Evolutionary conservation across 2,888 invertebrate species (phyloP), one percentile per base, ranked within the genome.

Genomic region (Drosophila mulleri): DNA sequence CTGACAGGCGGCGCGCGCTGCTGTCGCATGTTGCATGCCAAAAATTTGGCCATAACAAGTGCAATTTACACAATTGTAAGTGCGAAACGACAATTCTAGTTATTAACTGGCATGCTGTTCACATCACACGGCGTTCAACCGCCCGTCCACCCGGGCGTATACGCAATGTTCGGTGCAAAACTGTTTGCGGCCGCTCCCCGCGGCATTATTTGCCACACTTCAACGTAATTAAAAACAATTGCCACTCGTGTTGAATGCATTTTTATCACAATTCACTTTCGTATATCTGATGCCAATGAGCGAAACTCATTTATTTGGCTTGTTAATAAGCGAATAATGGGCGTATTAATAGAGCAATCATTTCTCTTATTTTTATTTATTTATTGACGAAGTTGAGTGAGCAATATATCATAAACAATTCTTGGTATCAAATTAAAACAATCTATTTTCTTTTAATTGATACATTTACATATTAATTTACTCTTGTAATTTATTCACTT

Each of bases 61-160:
- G 96, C 95, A 71, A 94, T 96, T 87, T 96, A 96, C 91, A 96
- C 96, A 70, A 93, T 96, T 94, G 96, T 96, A 92, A 95, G 95
- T 94, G 78, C 65, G 26, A 50, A 50, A 47, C 39, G 52, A 50
- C 48, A 41, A 26, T 42, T 11, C n/a, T 41, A 41, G 48, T 61
- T 75, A 61, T 73, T 67, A 62, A 65, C 54, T 54, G 26, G 54
- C 32, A 26, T 48, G 39, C 26, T 70, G 53, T 76, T 59, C 53
- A 68, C 54, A 47, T 26, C 20, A 50, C 42, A 23, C 39, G 44
- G 53, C 26, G 18, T 7, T 2, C 26, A 4, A 26, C 26, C 26
- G 26, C 2, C 6, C 7, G 29, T 1, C 16, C 41, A 26, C 58
- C 80, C 62, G 67, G 78, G 54, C 74, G 73, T 81, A 73, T 77